These are phyloP conservation scores for Hephaestus fuliginosus DNA, from an alignment of 2,797 vertebrate species.

Conservation along the genomic window DNA sequence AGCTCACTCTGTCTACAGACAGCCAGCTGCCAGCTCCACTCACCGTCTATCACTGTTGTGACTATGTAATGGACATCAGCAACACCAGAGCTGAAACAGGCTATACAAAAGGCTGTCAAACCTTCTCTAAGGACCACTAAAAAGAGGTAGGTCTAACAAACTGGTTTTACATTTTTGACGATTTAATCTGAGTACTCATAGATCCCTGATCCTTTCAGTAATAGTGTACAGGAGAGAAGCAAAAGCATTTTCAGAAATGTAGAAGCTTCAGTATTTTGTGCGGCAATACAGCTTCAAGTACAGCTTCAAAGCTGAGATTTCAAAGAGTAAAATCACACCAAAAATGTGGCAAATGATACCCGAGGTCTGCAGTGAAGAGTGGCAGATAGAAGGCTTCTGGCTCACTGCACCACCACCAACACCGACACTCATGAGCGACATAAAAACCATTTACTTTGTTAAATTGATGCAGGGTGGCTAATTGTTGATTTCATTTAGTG, in stretches of 20 bases:
- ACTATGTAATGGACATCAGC: slow-evolving; percentile 45
- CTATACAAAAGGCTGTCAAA: slow-evolving; percentile 10
- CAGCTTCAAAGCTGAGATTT: slow-evolving; percentile 22
- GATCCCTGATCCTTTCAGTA: neutral
- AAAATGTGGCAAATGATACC: slow-evolving; percentile 23
- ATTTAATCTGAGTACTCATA: slow-evolving; percentile 2
- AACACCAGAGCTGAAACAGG: slow-evolving; percentile 15
- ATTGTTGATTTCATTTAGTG: slow-evolving; percentile 67
- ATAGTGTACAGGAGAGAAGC: neutral
- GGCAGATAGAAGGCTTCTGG: neutral
- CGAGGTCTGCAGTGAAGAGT: neutral
- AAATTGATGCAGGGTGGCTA: slow-evolving; percentile 39
- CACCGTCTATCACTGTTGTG: slow-evolving; percentile 37
- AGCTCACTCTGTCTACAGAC: slow-evolving; percentile 54
- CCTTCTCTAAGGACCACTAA: slow-evolving; percentile 1
- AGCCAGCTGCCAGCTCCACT: slow-evolving; percentile 68
- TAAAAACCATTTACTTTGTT: slow-evolving; percentile 27
- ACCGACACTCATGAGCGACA: slow-evolving; percentile 3
- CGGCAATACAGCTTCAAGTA: neutral
- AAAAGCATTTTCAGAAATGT: slow-evolving; percentile 8
- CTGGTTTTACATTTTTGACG: slow-evolving; percentile 21
- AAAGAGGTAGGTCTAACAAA: slow-evolving; percentile 3
- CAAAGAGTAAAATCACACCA: slow-evolving; percentile 12
- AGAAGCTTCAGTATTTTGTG: neutral
- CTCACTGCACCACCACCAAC: slow-evolving; percentile 18